Conservation (phyloP, 2,797 vertebrate genomes). For the Loris lydekkerianus region DNA sequence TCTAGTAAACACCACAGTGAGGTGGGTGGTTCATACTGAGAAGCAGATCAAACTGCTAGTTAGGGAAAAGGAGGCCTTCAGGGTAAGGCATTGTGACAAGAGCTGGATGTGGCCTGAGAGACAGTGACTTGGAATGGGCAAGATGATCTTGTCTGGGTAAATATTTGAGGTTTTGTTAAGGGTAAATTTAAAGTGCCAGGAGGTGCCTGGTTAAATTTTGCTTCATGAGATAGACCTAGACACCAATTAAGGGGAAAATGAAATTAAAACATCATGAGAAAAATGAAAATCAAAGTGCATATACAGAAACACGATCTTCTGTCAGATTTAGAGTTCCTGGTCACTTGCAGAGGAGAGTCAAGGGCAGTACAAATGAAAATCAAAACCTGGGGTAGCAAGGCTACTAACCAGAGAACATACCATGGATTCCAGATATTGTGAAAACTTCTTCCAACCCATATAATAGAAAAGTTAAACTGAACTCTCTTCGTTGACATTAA, state of each 20-base stretch:
- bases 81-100: background rate
- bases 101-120: background rate
- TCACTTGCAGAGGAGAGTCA: background rate
- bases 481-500: background rate
- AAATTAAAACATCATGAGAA: background rate
- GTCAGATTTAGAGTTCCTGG: background rate
- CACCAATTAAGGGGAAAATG: background rate
- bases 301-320: background rate
- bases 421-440: background rate
- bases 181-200: background rate
- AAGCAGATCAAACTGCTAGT: background rate
- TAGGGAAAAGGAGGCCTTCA: background rate
- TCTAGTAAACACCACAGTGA: background rate
- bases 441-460: background rate
- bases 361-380: background rate
- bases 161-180: background rate
- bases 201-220: background rate
- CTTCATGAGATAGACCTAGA: background rate
- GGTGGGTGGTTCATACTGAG: background rate
- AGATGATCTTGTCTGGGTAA: background rate
- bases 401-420: background rate
- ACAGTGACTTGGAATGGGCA: background rate
- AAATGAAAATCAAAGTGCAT: background rate
- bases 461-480: background rate
- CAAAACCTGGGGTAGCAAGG: background rate